These are phyloP conservation scores for Bergia sp. DNA, from an alignment of 92 coral and sea anemone species.

Conservation along the genomic window DNA sequence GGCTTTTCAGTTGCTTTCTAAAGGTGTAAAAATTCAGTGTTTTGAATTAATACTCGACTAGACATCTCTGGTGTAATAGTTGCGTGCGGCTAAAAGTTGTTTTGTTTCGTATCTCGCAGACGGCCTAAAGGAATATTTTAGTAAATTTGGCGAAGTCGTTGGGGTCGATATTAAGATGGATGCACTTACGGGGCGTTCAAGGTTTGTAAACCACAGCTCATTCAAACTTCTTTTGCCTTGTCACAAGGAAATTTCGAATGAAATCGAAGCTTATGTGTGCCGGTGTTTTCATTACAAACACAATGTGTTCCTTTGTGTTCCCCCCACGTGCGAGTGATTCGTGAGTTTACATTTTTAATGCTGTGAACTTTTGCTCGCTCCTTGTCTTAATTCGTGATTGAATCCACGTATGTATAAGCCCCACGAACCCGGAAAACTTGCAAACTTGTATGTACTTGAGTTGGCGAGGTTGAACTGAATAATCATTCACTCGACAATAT, in stretches of 20 bases:
- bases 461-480: conserved; percentile 7
- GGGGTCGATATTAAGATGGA: conserved; percentile 96
- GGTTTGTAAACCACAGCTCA: conserved; percentile 61
- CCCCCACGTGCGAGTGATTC: conserved; percentile 57
- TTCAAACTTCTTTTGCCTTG: conserved; percentile 40
- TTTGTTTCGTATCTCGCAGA: conserved; percentile 59
- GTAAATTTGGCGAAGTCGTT: conserved; percentile 87
- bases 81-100: conserved; percentile 26
- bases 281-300: conserved; percentile 63
- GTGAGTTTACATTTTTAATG: conserved; percentile 81
- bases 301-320: conserved; percentile 67
- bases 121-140: conserved; percentile 82
- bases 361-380: conserved; percentile 35
- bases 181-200: conserved; percentile 87
- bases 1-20: conserved; percentile 18
- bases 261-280: conserved; percentile 53
- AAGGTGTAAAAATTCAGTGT: background rate
- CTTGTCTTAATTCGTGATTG: conserved; percentile 17
- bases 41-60: conserved; percentile 7
- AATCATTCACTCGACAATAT: conserved; percentile 25
- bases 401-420: conserved; percentile 5
- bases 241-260: conserved; percentile 56
- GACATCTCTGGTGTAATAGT: background rate
- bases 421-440: conserved; percentile 45
- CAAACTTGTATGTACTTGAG: conserved; percentile 35